These are phyloP conservation scores for Temnothorax longispinosus DNA, from an alignment of 1,140 invertebrate genomes.

Conservation along the genomic window DNA sequence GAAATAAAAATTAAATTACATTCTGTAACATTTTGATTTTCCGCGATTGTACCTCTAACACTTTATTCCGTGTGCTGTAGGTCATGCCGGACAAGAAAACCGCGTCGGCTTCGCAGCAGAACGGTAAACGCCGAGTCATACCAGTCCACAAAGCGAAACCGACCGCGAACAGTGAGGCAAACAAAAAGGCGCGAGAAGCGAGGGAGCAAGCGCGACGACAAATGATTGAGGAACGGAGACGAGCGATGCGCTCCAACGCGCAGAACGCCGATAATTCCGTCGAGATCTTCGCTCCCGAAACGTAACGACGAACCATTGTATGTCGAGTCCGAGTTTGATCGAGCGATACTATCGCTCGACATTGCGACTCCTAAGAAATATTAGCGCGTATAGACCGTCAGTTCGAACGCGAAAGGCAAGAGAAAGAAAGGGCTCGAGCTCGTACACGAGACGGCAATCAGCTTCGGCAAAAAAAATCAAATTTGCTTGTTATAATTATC, in stretches of 20 bases:
- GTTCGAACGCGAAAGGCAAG: not conserved
- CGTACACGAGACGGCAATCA: conserved; percentile 5
- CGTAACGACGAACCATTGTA: conserved; percentile 78
- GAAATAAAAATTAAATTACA: not conserved
- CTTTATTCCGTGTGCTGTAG: conserved; percentile 51
- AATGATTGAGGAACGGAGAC: conserved; percentile 91
- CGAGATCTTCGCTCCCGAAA: conserved; percentile 88
- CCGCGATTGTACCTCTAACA: not conserved
- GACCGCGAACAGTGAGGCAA: conserved; percentile 83
- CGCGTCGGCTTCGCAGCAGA: conserved; percentile 67
- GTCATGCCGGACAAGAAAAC: conserved; percentile 71
- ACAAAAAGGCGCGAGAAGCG: conserved; percentile 86
- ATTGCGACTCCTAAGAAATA: conserved; percentile 30
- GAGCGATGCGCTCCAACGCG: conserved; percentile 87
- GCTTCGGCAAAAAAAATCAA: conserved; percentile 39
- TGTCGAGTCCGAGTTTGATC: not conserved
- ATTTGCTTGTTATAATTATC: conserved; percentile 46
- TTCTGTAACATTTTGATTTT: not conserved
- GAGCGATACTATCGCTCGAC: conserved; percentile 36
- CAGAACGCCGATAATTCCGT: conserved; percentile 85
- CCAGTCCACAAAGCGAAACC: conserved; percentile 84
- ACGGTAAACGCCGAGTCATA: conserved; percentile 78
- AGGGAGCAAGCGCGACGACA: conserved; percentile 93
- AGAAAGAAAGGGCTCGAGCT: not conserved
- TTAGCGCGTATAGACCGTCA: conserved; percentile 21